Evolutionary conservation across 2,113 vertebrate genomes (phyloP).

Genomic region (Pipra filicauda): DNA sequence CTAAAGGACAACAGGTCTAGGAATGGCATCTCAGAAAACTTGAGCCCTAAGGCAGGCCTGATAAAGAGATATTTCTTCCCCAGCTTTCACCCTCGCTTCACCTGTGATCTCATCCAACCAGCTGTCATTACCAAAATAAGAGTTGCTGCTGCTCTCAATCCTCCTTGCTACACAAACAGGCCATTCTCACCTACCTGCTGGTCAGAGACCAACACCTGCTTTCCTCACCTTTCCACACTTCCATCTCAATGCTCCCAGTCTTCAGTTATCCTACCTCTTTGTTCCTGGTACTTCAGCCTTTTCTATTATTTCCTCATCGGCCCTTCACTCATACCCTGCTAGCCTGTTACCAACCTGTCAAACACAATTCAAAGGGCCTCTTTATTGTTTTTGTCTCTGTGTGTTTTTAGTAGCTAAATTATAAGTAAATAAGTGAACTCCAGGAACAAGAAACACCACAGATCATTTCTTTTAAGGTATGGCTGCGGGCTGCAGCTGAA

Average conservation of each 20-base stretch:
- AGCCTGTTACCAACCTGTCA: not conserved
- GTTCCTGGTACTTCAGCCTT: not conserved
- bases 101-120: not conserved
- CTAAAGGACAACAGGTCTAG: not conserved
- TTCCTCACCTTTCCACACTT: not conserved
- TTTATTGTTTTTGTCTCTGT: not conserved
- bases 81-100: not conserved
- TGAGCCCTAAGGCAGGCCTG: not conserved
- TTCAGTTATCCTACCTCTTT: not conserved
- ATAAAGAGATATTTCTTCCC: not conserved
- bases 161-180: not conserved
- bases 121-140: not conserved
- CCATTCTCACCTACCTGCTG: not conserved
- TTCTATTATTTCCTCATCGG: not conserved
- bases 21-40: not conserved
- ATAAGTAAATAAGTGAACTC: not conserved
- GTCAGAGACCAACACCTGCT: not conserved
- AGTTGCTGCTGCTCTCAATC: not conserved
- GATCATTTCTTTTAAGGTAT: not conserved
- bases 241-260: not conserved
- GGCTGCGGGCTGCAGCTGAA: conserved; percentile 3
- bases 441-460: not conserved
- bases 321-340: not conserved
- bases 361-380: not conserved
- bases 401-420: not conserved